A percentile compares a stretch with the other conserved stretches of the same genome.
Conservation (phyloP, 2,797 vertebrate genomes). For the Enteromius thamalakanensis region DNA sequence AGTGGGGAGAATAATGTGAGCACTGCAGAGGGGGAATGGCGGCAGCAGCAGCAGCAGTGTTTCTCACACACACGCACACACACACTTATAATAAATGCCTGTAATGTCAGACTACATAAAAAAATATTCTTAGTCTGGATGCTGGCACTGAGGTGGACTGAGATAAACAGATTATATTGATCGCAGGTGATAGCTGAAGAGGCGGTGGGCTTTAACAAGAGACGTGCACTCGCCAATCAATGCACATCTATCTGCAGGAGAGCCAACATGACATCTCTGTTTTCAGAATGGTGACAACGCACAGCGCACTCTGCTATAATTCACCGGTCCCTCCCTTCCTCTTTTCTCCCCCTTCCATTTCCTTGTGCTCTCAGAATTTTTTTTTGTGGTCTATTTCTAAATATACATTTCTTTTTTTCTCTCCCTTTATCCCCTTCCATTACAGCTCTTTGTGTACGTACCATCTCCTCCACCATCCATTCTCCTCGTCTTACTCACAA, state of each 20-base stretch:
- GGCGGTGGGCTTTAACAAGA: slow-evolving; percentile 48
- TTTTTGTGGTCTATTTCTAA: not conserved
- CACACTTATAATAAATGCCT: slow-evolving; percentile 24
- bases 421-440: slow-evolving; percentile 31
- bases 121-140: slow-evolving; percentile 6
- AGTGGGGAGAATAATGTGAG: slow-evolving; percentile 28
- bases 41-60: slow-evolving; percentile 5
- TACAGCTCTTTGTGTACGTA: not conserved
- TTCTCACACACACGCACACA: slow-evolving; percentile 1
- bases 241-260: slow-evolving; percentile 53
- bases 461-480: slow-evolving; percentile 19
- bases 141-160: slow-evolving; percentile 12
- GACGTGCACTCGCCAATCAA: slow-evolving; percentile 47
- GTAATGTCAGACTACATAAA: slow-evolving; percentile 31
- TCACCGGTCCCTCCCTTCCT: slow-evolving; percentile 7
- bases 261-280: slow-evolving; percentile 52
- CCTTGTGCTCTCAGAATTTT: not conserved
- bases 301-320: slow-evolving; percentile 38
- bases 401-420: not conserved
- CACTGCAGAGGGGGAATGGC: slow-evolving; percentile 35
- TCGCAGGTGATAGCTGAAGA: slow-evolving; percentile 55
- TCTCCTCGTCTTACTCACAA: slow-evolving; percentile 20
- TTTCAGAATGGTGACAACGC: slow-evolving; percentile 54
- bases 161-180: slow-evolving; percentile 61
- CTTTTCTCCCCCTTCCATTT: not conserved